phyloP scores from a whole-genome alignment of 2,888 invertebrate species.

The Archips crataeganus region DNA sequence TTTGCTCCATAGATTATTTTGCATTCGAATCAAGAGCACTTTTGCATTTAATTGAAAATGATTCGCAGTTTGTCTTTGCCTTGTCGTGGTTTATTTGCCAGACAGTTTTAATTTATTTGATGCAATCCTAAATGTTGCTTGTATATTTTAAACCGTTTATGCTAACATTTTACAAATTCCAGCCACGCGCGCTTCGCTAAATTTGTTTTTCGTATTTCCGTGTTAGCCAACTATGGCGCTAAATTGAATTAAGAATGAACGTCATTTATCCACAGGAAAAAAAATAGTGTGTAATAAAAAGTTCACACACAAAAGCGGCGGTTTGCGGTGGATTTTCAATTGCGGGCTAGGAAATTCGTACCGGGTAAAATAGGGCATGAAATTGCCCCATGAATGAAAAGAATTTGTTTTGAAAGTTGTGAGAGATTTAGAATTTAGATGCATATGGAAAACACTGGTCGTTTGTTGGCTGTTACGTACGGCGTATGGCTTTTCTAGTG shows the following conservation, averaged over 20 bases:
- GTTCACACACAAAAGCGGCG: conserved; percentile 66
- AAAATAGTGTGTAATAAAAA: conserved; percentile 74
- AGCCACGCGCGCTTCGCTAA: conserved; percentile 23
- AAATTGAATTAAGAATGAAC: conserved; percentile 72
- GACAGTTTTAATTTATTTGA: neutral
- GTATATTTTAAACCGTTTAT: conserved; percentile 22
- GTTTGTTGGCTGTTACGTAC: conserved; percentile 3
- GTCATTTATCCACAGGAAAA: conserved; percentile 70
- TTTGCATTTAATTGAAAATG: neutral
- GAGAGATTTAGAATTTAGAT: conserved; percentile 26
- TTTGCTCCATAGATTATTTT: neutral
- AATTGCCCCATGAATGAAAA: conserved; percentile 76
- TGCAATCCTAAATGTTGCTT: conserved; percentile 1
- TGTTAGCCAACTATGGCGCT: conserved; percentile 54
- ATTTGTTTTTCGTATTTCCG: conserved; percentile 49
- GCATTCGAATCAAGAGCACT: neutral
- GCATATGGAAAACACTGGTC: conserved; percentile 22
- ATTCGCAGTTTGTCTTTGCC: neutral
- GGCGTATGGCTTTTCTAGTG: conserved; percentile 34
- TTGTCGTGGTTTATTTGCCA: neutral
- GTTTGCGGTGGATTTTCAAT: conserved; percentile 74
- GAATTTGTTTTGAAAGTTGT: conserved; percentile 71
- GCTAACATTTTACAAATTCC: conserved; percentile 31
- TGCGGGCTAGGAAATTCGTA: conserved; percentile 72
- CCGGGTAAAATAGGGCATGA: conserved; percentile 80